Evolutionary conservation across 2,797 vertebrate species (phyloP).

Genomic region (Mus spretus): DNA sequence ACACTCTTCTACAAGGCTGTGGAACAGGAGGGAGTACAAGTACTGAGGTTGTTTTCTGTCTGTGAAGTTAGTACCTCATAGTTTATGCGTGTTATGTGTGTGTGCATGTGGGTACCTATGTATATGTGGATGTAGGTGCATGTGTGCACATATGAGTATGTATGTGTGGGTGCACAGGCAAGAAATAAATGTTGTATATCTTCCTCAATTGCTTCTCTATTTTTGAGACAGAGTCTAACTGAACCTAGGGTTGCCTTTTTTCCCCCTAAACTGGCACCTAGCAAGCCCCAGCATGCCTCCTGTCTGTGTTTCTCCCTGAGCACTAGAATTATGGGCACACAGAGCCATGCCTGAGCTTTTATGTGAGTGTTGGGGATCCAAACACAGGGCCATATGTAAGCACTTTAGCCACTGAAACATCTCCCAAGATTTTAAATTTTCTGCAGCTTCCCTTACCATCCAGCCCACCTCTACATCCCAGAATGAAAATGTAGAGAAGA

Average conservation of each 20-base stretch:
- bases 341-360: neutral
- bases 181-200: neutral
- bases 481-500: neutral
- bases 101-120: neutral
- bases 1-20: neutral
- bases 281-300: neutral
- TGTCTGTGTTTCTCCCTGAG: neutral
- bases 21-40: neutral
- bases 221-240: neutral
- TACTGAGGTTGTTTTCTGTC: neutral
- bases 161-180: neutral
- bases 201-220: neutral
- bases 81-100: neutral
- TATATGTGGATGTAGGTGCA: neutral
- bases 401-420: neutral
- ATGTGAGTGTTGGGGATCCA: neutral
- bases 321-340: neutral
- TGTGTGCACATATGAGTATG: neutral
- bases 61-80: neutral
- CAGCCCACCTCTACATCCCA: neutral
- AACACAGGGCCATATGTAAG: neutral
- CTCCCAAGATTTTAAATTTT: slow-evolving; percentile 1
- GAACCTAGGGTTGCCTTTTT: neutral
- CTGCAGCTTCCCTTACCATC: neutral
- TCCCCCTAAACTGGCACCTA: neutral